Percentiles rank a stretch among this genome's conserved stretches.
Conservation (phyloP, 2,888 invertebrate genomes). For the Troides aeacus region DNA sequence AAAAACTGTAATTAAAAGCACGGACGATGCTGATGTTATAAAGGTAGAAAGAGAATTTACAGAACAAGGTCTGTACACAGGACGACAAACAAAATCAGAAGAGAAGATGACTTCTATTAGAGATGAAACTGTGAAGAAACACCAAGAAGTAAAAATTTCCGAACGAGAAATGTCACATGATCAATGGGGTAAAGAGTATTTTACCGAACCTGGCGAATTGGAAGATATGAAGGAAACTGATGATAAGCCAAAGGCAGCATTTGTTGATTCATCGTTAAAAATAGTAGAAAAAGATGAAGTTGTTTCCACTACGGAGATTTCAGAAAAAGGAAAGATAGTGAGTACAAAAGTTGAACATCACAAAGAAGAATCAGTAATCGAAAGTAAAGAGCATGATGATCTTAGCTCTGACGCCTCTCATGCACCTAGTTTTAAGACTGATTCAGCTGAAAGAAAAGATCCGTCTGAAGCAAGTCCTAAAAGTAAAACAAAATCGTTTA, state of each 20-base stretch:
- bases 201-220: conserved; percentile 71
- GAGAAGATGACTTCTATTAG: conserved; percentile 76
- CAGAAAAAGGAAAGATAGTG: conserved; percentile 71
- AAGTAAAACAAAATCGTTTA: conserved; percentile 73
- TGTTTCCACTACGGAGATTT: conserved; percentile 65
- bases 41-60: conserved; percentile 70
- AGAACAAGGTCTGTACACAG: conserved; percentile 72
- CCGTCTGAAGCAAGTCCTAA: conserved; percentile 70
- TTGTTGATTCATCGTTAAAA: conserved; percentile 68
- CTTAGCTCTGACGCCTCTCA: conserved; percentile 74
- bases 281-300: conserved; percentile 73
- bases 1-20: conserved; percentile 67
- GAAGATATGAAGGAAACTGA: conserved; percentile 72
- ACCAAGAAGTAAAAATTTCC: conserved; percentile 75
- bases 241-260: conserved; percentile 65
- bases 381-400: conserved; percentile 74
- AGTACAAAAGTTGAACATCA: conserved; percentile 72
- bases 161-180: conserved; percentile 76
- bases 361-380: conserved; percentile 72
- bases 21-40: conserved; percentile 65
- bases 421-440: conserved; percentile 70
- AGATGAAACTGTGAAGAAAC: conserved; percentile 72
- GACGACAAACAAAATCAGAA: conserved; percentile 70
- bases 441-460: conserved; percentile 61
- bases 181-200: conserved; percentile 79